Evolutionary conservation across 2,888 invertebrate genomes (phyloP), one percentile per base, ranked within the genome.

Genomic region (Trichogramma dendrolimi): DNA sequence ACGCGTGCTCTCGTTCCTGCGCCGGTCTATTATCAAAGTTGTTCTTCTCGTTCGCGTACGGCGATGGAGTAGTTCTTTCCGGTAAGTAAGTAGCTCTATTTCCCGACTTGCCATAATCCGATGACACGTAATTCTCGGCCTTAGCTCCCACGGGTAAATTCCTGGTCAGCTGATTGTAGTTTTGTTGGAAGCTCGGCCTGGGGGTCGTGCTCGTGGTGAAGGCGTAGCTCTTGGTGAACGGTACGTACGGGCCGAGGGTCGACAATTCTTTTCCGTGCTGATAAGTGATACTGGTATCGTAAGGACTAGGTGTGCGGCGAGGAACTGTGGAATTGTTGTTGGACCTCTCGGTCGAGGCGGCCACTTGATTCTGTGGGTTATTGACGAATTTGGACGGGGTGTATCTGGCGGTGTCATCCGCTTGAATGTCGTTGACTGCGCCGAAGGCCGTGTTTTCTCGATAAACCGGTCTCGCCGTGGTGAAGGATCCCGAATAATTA

Each of bases 1-100:
- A 83, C 1, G 89, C 84, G 71, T 90, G 86, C 69, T 89, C 87
- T 59, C 85, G 83, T 60, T 88, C 85, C 2, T 72, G 71, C 78
- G 76, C 1, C 74, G 79, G 71, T 56, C 73, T 67, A 4, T 67
- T 71, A 4, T 71, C 68, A 5, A 73, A 54, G 40, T 61, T 60
- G 10, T 64, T 67, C 52, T 66, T 70, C 40, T 70, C 71, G 0
- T 67, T 64, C 1, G 70, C 62, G 14, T 71, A 67, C 1, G 69
- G 53, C 5, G 70, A 53, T 7, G 58, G 64, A 5, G 71, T 69
- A 6, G 71, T 72, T 54, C 70, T 71, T 55, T 73, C 71, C 5
- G 74, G 74, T 40, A 74, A 59, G 58, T 73, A 73, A 11, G 73
- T 71, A 8, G 71, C 71, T 54, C 69, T 66, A 1, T 63, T 67